These are phyloP conservation scores for Hirtodrosophila histrioides DNA, from an alignment of 2,888 invertebrate species.

Conservation along the genomic window DNA sequence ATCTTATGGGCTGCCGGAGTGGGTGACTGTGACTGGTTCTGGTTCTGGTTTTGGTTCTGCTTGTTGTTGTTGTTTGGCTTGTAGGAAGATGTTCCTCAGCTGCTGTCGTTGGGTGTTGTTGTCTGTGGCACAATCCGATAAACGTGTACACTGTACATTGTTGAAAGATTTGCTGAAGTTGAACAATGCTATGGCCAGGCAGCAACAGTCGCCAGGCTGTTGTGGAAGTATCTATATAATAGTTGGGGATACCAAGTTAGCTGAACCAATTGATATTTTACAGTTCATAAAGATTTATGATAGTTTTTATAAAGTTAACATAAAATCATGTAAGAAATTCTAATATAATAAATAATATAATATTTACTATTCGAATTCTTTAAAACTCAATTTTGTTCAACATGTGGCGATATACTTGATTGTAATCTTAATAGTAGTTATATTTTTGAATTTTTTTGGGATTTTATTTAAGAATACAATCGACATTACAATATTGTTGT, in stretches of 20 bases:
- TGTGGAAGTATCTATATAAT: background rate
- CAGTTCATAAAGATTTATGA: too few species aligned
- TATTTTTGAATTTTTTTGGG: too few species aligned
- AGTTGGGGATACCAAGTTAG: background rate
- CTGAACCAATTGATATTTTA: background rate
- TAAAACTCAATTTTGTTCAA: too few species aligned
- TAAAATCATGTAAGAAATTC: too few species aligned
- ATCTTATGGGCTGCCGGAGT: slow-evolving; percentile 59
- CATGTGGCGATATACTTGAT: too few species aligned
- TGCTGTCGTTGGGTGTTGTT: slow-evolving; percentile 9
- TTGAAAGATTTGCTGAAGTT: slow-evolving; percentile 26
- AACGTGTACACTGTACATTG: slow-evolving; percentile 38
- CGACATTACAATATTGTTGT: too few species aligned
- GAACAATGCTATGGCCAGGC: slow-evolving; percentile 4
- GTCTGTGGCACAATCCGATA: slow-evolving; percentile 34
- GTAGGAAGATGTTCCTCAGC: slow-evolving; percentile 18
- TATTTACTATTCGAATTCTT: too few species aligned
- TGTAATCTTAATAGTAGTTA: too few species aligned
- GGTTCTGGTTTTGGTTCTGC: slow-evolving; percentile 6
- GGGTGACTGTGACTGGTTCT: slow-evolving; percentile 57
- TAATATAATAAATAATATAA: too few species aligned
- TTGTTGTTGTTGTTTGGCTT: slow-evolving; percentile 11
- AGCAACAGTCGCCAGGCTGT: slow-evolving; percentile 2
- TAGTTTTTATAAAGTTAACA: too few species aligned
- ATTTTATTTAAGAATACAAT: too few species aligned